Evolutionary conservation across 2,113 vertebrate genomes (phyloP), one percentile per base, ranked within the genome.

Genomic region (Dinomys branickii): DNA sequence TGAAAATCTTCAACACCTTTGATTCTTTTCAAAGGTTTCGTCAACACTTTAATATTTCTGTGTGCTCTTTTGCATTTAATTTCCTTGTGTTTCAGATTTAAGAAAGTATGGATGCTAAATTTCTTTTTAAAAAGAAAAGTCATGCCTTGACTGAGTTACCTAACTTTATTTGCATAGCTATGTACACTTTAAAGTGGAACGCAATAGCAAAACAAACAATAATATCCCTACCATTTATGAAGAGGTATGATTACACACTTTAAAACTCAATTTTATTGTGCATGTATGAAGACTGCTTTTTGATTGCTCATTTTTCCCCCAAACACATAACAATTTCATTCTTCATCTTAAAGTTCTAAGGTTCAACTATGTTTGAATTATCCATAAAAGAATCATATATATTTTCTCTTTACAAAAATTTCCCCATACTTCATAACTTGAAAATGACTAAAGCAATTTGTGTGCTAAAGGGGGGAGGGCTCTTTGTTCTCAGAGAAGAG

Each of bases 331-430:
- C 88, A 96, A 92, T 97, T 97, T 97, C 24, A 88, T 92, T 95
- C 90, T 94, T 95, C 85, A 86, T 95, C 90, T 97, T 96, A 75
- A 94, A 97, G 71, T 94, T 97, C 93, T 92, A 84, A 97, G 90
- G 82, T 98, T 97, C 88, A 97, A 90, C 92, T 89, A 93, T 95
- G 94, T 97, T 97, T 97, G 94, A 97, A 95, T 97, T 96, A 96
- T 94, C 96, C 94, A 94, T 97, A 92, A 96, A 97, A 87, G 47
- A 94, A 78, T 94, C 81, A 28, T 83, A 93, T 90, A 75, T 93
- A 88, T 96, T 94, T 96, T 96, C 88, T 85, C 58, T 93, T 77
- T 91, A 90, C 85, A 93, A 97, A 97, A 97, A 47, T 84, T 82
- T 41, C 52, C 52, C n/a, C 28, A 88, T 84, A 90, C 73, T 92